phyloP scores from a whole-genome alignment of 2,888 invertebrate genomes.

The Rotaria socialis region DNA sequence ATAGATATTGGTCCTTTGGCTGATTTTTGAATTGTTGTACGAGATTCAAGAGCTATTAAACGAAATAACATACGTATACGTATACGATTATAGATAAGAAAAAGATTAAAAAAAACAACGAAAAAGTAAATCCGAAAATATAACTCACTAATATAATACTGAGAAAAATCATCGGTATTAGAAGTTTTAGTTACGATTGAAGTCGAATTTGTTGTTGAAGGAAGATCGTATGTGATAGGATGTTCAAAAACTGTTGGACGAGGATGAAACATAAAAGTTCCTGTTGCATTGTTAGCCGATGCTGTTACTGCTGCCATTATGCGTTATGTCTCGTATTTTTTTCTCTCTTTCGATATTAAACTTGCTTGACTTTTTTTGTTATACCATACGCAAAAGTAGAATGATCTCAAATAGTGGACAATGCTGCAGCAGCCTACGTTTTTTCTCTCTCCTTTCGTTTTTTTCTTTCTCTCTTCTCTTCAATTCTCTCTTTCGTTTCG shows the following conservation, averaged over 20 bases:
- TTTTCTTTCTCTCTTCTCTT: neutral
- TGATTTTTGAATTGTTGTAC: conserved; percentile 27
- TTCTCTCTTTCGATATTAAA: neutral
- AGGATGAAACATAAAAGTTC: conserved; percentile 25
- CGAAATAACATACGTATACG: no score
- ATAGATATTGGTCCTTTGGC: conserved; percentile 15
- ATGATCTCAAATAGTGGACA: conserved; percentile 29
- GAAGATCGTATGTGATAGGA: conserved; percentile 25
- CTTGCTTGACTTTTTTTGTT: neutral
- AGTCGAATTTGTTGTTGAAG: neutral
- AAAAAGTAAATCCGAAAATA: neutral
- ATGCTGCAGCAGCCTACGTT: neutral
- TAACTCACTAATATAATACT: conserved; percentile 22
- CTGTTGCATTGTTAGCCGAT: neutral
- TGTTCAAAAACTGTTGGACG: conserved; percentile 13
- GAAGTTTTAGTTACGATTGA: no score
- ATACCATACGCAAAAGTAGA: neutral
- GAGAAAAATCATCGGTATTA: neutral
- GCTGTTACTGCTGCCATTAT: neutral
- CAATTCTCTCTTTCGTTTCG: neutral
- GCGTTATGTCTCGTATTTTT: neutral
- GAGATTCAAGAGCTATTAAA: conserved; percentile 7
- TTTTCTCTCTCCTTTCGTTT: neutral
- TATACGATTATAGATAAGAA: neutral
- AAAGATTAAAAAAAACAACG: neutral